Base-by-base conservation (phyloP, 2,888 invertebrate species). In the Gastracanthus pulcherrimus region DNA sequence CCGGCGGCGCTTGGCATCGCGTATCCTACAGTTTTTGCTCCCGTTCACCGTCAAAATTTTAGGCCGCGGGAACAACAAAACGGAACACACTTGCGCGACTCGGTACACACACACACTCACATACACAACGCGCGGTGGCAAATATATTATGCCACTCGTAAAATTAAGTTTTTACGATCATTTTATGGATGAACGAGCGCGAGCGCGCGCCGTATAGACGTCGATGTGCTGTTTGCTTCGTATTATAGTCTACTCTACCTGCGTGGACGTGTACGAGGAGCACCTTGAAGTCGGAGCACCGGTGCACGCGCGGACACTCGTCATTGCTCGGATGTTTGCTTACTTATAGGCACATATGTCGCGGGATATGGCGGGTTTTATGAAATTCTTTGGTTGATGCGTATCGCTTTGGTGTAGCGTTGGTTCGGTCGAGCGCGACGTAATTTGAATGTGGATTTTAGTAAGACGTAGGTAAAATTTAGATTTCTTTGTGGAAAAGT, bases 151-250 rank as follows among this genome's bases (percentile, higher is more conserved):
- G 89, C 89, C 89, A 89, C 91, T 91, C 92, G 89, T 92, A 92
- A 92, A 92, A 92, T 92, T 92, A 92, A 91, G 89, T 91, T 91
- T 92, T 92, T 92, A 92, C 91, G 91, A 90, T 90, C 90, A 88
- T 91, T 92, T 92, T 92, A 92, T 91, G 92, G 90, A 90, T 89
- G 89, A 83, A 82, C 89, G 88, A 88, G 87, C 87, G 87, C 89
- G 89, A 88, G 87, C 86, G 89, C 88, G 87, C 87, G 88, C 89
- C 90, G 89, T 48, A 45, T 83, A 45, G 51, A n/a, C n/a, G n/a
- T 72, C 23, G 51, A 51, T 36, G 31, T 51, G 55, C 45, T n/a
- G 26, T 51, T 29, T 9, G 13, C 29, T n/a, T 23, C 23, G 7
- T 19, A 11, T 0, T 29, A 0, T 19, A n/a, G n/a, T n/a, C n/a